Percentiles rank a stretch among this genome's conserved stretches.
These are phyloP conservation scores for Scaptomyza caliginosa DNA, from an alignment of 2,888 invertebrate species.

Conservation along the genomic window DNA sequence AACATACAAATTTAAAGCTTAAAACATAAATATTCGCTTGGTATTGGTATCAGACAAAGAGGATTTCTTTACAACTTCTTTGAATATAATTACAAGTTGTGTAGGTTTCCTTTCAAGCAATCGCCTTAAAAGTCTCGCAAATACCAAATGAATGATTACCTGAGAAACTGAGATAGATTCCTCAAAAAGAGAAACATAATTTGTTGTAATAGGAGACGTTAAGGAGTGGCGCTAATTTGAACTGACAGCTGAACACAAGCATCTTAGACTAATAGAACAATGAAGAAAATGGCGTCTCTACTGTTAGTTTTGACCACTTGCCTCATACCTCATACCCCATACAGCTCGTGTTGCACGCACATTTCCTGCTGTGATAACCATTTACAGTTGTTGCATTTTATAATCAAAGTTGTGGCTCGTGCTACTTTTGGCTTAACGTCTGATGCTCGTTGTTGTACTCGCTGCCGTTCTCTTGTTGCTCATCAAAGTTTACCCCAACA, in stretches of 20 bases:
- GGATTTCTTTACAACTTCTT: no score
- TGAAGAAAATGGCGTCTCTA: slow-evolving; percentile 21
- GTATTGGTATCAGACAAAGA: no score
- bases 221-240: slow-evolving; percentile 46
- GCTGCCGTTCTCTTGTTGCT: slow-evolving; percentile 44
- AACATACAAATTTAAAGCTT: neutral
- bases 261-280: slow-evolving; percentile 42
- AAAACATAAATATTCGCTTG: neutral
- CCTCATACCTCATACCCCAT: neutral
- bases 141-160: slow-evolving; percentile 6
- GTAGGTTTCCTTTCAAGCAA: neutral
- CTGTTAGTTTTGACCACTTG: slow-evolving; percentile 23
- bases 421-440: slow-evolving; percentile 65
- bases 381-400: slow-evolving; percentile 77
- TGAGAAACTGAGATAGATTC: neutral
- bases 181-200: slow-evolving; percentile 32
- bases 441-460: slow-evolving; percentile 14
- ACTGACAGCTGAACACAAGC: slow-evolving; percentile 44
- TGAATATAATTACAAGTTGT: no score
- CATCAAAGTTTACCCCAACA: slow-evolving; percentile 74
- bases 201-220: slow-evolving; percentile 13
- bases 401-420: slow-evolving; percentile 75
- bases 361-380: slow-evolving; percentile 67
- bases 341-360: slow-evolving; percentile 45
- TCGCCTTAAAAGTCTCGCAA: neutral